Percentiles rank a stretch among this genome's conserved stretches.
Evolutionary conservation across 2,888 invertebrate genomes (phyloP).

Genomic region (Globia sparganii): DNA sequence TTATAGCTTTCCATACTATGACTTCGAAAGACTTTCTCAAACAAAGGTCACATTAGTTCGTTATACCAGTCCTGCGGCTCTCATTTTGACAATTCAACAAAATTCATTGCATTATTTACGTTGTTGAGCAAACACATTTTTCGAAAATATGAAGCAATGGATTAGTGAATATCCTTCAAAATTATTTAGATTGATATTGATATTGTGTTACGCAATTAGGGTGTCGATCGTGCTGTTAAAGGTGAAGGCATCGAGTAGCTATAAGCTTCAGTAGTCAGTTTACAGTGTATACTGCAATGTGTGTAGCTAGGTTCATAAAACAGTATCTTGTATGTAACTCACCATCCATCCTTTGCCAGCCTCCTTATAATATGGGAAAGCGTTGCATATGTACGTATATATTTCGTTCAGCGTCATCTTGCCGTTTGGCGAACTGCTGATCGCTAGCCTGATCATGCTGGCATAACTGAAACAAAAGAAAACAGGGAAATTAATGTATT

Average conservation of each 20-base stretch:
- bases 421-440: slow-evolving; percentile 92
- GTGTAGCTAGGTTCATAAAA: not conserved
- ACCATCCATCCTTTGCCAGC: slow-evolving; percentile 94
- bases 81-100: no score
- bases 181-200: not conserved
- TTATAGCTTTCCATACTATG: not conserved
- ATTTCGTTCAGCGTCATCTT: slow-evolving; percentile 94
- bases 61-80: not conserved
- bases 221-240: not conserved
- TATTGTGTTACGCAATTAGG: not conserved
- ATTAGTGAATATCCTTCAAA: not conserved
- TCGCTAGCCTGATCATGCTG: slow-evolving; percentile 92
- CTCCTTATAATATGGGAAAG: slow-evolving; percentile 93
- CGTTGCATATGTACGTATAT: slow-evolving; percentile 93
- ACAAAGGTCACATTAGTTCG: not conserved
- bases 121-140: not conserved
- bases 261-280: not conserved
- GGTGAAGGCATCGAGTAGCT: not conserved
- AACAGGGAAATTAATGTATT: not conserved
- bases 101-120: not conserved
- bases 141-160: not conserved
- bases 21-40: not conserved
- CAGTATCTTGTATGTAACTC: slow-evolving; percentile 62
- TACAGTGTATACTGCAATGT: not conserved
- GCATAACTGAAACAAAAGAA: slow-evolving; percentile 90